Conservation (phyloP, 2,797 vertebrate species). For the Yasuhikotakia modesta region DNA sequence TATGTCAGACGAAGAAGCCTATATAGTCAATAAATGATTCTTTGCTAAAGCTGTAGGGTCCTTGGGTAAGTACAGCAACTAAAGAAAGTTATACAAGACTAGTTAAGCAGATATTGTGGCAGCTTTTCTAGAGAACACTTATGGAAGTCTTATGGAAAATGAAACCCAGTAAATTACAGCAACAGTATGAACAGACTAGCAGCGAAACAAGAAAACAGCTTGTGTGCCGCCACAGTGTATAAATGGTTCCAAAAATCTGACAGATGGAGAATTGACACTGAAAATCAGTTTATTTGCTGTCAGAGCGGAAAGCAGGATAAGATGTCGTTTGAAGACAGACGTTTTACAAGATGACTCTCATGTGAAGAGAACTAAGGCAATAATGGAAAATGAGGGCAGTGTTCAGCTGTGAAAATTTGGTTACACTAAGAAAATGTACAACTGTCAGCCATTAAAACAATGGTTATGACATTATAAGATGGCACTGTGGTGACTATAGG, state of each 20-base stretch:
- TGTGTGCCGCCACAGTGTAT: constrained; percentile 10
- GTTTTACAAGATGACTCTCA: constrained; percentile 41
- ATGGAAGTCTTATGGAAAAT: background rate
- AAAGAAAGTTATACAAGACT: background rate
- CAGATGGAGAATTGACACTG: constrained; percentile 43
- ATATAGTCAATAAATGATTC: background rate
- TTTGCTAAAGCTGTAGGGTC: background rate
- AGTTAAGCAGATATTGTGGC: background rate
- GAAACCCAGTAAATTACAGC: constrained; percentile 6
- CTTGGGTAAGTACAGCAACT: background rate
- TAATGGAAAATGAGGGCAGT: constrained; percentile 32
- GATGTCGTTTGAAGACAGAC: constrained; percentile 44
- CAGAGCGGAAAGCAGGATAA: constrained; percentile 22
- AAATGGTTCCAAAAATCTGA: constrained; percentile 27
- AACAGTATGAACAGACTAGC: background rate
- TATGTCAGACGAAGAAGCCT: too few species aligned
- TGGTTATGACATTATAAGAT: too few species aligned
- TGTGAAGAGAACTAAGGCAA: constrained; percentile 36
- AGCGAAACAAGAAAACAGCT: constrained; percentile 26
- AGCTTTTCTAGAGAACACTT: background rate
- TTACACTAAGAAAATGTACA: too few species aligned
- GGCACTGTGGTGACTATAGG: too few species aligned
- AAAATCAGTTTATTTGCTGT: constrained; percentile 44
- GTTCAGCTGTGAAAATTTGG: background rate
- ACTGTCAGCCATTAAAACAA: too few species aligned